Evolutionary conservation across 2,113 vertebrate species (phyloP).

Genomic region (Lepus europaeus): DNA sequence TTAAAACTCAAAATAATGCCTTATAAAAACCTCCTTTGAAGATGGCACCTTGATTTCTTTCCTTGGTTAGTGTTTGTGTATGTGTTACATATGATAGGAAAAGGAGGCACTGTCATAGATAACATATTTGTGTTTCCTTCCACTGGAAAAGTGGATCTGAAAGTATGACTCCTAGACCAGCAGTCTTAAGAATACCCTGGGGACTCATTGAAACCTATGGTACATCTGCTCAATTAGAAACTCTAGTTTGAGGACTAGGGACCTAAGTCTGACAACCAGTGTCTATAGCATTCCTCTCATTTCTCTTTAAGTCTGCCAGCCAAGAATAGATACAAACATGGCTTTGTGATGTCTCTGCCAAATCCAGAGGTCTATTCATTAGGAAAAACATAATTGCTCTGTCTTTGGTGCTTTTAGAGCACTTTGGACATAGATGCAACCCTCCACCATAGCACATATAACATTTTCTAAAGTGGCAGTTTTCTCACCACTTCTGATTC

Average conservation of each 20-base stretch:
- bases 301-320: background rate
- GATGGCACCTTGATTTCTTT: background rate
- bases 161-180: background rate
- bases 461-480: background rate
- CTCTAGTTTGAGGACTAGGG: rapidly evolving
- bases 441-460: background rate
- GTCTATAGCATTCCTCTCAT: background rate
- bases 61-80: background rate
- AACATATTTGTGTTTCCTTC: background rate
- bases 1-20: background rate
- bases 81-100: background rate
- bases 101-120: background rate
- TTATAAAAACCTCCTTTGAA: background rate
- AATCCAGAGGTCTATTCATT: background rate
- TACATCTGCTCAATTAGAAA: background rate
- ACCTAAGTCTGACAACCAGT: background rate
- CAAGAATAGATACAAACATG: background rate
- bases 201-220: background rate
- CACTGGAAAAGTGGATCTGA: background rate
- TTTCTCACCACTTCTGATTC: background rate
- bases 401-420: background rate
- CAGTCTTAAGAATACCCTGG: background rate
- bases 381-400: background rate
- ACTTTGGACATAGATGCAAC: background rate
- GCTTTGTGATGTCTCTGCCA: background rate